Evolutionary conservation across 2,113 vertebrate genomes (phyloP).

Genomic region (Regulus satrapa): DNA sequence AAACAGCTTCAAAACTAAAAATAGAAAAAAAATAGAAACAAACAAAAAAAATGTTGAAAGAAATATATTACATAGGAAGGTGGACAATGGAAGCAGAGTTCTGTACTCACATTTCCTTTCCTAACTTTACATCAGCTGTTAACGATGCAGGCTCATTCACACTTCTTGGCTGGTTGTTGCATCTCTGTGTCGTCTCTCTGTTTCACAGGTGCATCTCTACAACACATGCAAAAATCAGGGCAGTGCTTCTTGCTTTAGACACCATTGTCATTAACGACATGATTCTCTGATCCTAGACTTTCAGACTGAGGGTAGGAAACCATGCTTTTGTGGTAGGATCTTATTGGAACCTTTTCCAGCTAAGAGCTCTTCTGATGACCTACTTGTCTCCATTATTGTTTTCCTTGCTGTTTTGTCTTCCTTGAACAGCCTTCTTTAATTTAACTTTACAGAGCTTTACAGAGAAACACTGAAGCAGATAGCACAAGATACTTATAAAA

Average conservation of each 20-base stretch:
- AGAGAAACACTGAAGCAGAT: not conserved
- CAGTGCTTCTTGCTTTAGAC: not conserved
- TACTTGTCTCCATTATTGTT: not conserved
- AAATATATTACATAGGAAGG: not conserved
- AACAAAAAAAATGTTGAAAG: not conserved
- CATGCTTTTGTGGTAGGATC: not conserved
- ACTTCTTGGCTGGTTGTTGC: not conserved
- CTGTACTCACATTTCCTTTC: not conserved
- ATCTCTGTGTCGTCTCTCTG: not conserved
- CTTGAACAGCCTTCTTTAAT: not conserved
- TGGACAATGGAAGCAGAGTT: not conserved
- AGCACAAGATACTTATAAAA: not conserved
- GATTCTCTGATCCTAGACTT: not conserved
- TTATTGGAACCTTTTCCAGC: not conserved
- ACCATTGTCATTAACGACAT: not conserved
- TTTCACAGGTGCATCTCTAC: not conserved
- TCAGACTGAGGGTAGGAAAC: not conserved
- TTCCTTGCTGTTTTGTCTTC: not conserved
- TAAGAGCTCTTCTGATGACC: not conserved
- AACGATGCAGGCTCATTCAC: not conserved
- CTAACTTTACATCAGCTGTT: not conserved
- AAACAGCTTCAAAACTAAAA: not conserved
- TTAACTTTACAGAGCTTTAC: not conserved
- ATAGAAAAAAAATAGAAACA: not conserved
- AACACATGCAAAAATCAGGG: not conserved